phyloP scores from a whole-genome alignment of 2,888 invertebrate species.

The Tipula helvola region DNA sequence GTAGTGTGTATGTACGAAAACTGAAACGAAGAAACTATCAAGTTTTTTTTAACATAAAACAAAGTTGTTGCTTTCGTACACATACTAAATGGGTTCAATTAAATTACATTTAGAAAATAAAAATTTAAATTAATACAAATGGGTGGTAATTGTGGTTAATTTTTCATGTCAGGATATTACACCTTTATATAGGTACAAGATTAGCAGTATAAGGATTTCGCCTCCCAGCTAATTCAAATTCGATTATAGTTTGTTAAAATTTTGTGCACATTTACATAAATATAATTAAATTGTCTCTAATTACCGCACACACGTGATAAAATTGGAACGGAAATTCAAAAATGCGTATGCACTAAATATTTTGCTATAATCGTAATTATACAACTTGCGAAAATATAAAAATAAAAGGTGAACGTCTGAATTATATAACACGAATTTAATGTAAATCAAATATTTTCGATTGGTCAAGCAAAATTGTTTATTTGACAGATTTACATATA shows the following conservation, averaged over 20 bases:
- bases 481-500: background rate
- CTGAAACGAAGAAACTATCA: background rate
- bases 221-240: background rate
- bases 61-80: background rate
- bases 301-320: background rate
- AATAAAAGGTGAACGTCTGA: background rate
- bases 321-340: background rate
- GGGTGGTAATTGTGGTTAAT: conserved; percentile 4
- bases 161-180: background rate
- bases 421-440: background rate
- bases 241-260: background rate
- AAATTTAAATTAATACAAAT: background rate
- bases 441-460: background rate
- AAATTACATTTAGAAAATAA: background rate
- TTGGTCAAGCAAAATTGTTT: background rate
- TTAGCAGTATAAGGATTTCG: too few relatives aligned
- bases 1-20: background rate
- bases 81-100: background rate
- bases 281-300: background rate
- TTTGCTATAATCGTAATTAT: background rate
- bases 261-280: background rate
- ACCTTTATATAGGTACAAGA: background rate
- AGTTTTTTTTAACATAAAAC: background rate
- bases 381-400: background rate
- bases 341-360: background rate